These are phyloP conservation scores for Tapera naevia DNA, from an alignment of 2,797 vertebrate genomes.

Conservation along the genomic window DNA sequence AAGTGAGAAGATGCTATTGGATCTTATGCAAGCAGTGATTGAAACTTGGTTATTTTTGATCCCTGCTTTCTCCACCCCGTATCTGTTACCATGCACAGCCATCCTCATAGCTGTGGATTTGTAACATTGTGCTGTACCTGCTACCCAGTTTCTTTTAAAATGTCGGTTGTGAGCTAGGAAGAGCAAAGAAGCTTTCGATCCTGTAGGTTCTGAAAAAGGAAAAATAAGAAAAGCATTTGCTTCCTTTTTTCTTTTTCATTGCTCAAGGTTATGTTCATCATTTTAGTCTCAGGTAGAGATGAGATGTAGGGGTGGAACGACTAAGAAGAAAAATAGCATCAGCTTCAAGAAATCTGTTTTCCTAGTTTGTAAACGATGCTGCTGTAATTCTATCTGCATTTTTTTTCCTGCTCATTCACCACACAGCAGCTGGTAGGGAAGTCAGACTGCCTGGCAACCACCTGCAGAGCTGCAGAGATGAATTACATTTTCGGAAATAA, in stretches of 20 bases:
- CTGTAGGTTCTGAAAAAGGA: conserved; percentile 61
- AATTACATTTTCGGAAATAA: conserved; percentile 99
- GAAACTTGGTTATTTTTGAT: conserved; percentile 80
- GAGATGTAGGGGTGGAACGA: conserved; percentile 56
- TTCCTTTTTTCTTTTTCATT: background rate
- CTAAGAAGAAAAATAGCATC: conserved; percentile 67
- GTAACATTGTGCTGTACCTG: conserved; percentile 73
- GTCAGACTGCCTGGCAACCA: conserved; percentile 83
- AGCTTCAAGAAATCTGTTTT: conserved; percentile 75
- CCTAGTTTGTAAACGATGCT: conserved; percentile 78
- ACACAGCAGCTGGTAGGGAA: conserved; percentile 82
- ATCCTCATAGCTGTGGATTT: conserved; percentile 71
- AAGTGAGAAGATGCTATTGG: conserved; percentile 74
- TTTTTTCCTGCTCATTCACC: conserved; percentile 80
- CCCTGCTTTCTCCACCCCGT: conserved; percentile 74
- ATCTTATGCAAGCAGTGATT: conserved; percentile 79
- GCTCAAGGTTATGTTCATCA: background rate
- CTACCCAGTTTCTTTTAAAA: conserved; percentile 71
- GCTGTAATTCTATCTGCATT: conserved; percentile 85
- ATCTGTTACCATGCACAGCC: conserved; percentile 78
- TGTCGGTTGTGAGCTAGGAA: conserved; percentile 72
- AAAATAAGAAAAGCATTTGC: conserved; percentile 62
- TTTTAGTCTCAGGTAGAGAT: conserved; percentile 63
- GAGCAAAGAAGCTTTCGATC: conserved; percentile 69
- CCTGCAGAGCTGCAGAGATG: conserved; percentile 88